A percentile compares a stretch with the other conserved stretches of the same genome.
These are phyloP conservation scores for Drosophila rhopaloa DNA, from an alignment of 1,140 invertebrate species.

Conservation along the genomic window DNA sequence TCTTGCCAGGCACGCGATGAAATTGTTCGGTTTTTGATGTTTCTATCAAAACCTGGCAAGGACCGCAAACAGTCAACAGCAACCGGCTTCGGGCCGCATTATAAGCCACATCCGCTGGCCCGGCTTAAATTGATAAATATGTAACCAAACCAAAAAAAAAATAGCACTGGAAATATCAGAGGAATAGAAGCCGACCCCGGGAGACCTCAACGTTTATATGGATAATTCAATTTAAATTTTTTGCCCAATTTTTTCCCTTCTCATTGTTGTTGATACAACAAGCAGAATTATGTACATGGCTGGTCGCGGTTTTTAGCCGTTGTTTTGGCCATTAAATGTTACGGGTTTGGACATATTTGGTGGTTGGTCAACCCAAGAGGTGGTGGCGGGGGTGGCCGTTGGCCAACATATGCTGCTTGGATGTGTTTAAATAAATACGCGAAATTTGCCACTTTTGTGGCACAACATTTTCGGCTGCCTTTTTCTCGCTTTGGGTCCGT, in stretches of 20 bases:
- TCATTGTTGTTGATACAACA: conserved; percentile 45
- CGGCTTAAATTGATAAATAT: conserved; percentile 80
- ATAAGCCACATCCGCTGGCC: conserved; percentile 75
- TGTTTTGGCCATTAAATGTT: conserved; percentile 77
- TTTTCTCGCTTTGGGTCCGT: conserved; percentile 32
- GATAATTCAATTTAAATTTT: conserved; percentile 82
- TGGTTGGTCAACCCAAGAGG: conserved; percentile 13
- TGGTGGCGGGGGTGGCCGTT: conserved; percentile 19
- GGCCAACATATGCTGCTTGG: conserved; percentile 74
- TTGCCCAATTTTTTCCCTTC: conserved; percentile 56
- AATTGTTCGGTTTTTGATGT: conserved; percentile 72
- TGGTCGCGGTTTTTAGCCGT: conserved; percentile 54
- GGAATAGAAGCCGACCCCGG: conserved; percentile 25
- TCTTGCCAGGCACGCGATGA: conserved; percentile 71
- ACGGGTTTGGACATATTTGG: conserved; percentile 60
- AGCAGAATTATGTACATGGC: conserved; percentile 72
- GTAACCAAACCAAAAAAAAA: conserved; percentile 39
- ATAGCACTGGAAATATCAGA: conserved; percentile 12
- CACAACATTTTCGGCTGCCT: conserved; percentile 41
- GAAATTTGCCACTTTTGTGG: conserved; percentile 76
- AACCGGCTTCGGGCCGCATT: conserved; percentile 47
- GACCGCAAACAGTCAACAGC: conserved; percentile 26
- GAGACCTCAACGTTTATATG: conserved; percentile 75
- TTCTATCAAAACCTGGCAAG: conserved; percentile 61
- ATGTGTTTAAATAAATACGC: conserved; percentile 83